Evolutionary conservation across 2,797 vertebrate genomes (phyloP).

Genomic region (Picus viridis): DNA sequence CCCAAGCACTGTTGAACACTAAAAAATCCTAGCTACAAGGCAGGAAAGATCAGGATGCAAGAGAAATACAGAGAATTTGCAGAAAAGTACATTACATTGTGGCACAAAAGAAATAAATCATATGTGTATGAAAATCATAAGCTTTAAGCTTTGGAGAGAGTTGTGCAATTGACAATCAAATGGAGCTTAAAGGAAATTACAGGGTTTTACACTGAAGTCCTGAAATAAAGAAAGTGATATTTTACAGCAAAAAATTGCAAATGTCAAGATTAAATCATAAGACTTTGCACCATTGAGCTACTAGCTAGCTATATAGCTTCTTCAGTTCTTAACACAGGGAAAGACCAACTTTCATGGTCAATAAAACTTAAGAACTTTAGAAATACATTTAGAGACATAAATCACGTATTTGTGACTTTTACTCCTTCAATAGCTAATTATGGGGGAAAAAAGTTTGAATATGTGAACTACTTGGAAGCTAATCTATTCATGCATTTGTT

Average conservation of each 20-base stretch:
- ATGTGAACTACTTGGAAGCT: conserved; percentile 23
- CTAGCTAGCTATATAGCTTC: conserved; percentile 78
- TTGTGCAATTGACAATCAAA: conserved; percentile 88
- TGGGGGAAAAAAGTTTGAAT: conserved; percentile 42
- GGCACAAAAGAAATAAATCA: conserved; percentile 79
- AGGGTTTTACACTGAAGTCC: conserved; percentile 82
- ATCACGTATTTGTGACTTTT: conserved; percentile 81
- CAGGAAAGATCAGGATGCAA: conserved; percentile 26
- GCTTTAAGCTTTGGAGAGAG: conserved; percentile 81
- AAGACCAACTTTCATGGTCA: conserved; percentile 86
- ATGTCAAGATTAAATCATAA: conserved; percentile 85
- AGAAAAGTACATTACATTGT: conserved; percentile 68
- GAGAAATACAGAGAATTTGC: conserved; percentile 46
- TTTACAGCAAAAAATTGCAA: conserved; percentile 83
- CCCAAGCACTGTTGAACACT: background rate
- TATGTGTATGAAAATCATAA: conserved; percentile 79
- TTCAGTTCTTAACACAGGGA: conserved; percentile 79
- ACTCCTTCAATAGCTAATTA: conserved; percentile 75
- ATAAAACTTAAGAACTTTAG: conserved; percentile 87
- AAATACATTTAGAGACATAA: conserved; percentile 80
- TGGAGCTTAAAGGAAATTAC: conserved; percentile 86
- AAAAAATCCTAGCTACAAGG: background rate
- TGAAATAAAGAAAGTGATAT: conserved; percentile 85
- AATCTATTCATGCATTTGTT: conserved; percentile 55
- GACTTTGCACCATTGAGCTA: conserved; percentile 85